A percentile compares a stretch with the other conserved stretches of the same genome.
These are phyloP conservation scores for Urocyon cinereoargenteus DNA, from an alignment of 2,797 vertebrate species.

Conservation along the genomic window DNA sequence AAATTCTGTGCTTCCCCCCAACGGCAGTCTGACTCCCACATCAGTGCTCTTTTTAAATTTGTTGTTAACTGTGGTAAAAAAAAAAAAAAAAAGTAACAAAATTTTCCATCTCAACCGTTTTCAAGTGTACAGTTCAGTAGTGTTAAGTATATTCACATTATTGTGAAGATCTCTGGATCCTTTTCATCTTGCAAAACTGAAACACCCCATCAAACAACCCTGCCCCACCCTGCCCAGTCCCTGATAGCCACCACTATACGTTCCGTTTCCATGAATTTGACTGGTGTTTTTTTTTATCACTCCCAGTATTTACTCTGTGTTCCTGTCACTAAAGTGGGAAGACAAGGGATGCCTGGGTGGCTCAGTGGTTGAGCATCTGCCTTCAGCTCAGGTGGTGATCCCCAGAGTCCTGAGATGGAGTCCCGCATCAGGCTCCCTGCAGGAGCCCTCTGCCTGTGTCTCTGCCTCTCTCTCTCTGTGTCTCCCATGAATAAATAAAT, in stretches of 20 bases:
- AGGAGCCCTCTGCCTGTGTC: no score
- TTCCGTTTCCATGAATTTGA: neutral
- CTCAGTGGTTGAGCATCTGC: no score
- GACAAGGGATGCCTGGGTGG: neutral
- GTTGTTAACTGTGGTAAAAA: neutral
- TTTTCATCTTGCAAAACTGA: neutral
- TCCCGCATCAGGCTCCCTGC: no score
- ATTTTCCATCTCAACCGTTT: neutral
- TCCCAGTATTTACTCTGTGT: neutral
- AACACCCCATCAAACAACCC: neutral
- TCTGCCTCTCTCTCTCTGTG: no score
- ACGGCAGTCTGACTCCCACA: rapidly evolving
- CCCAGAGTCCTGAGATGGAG: no score
- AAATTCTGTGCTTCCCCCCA: rapidly evolving
- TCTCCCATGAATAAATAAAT: no score
- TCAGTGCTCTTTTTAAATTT: neutral
- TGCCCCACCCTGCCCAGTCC: rapidly evolving
- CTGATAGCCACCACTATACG: neutral
- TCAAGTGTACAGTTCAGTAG: neutral
- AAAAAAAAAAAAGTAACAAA: neutral
- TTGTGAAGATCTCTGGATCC: neutral
- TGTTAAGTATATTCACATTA: neutral
- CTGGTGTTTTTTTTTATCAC: neutral
- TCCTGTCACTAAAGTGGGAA: neutral
- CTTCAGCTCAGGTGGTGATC: no score